Evolutionary conservation across 2,888 invertebrate genomes (phyloP), one percentile per base, ranked within the genome.

Genomic region (Agonopterix alstromeriana): DNA sequence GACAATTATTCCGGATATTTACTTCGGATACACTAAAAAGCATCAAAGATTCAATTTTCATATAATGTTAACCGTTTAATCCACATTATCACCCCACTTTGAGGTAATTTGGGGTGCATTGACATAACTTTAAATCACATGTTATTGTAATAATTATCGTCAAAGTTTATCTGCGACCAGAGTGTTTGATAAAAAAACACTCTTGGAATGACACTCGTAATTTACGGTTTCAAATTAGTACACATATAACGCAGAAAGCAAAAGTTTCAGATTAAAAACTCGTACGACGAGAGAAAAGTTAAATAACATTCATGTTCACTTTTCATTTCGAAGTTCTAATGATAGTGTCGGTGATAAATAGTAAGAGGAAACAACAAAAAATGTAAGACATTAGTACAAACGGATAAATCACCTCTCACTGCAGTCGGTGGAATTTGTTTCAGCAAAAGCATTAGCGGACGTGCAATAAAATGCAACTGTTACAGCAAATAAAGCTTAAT

Each of bases 251-350:
- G 70, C 73, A 67, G 77, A 81, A 81, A 80, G 78, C 71, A 73
- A 77, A 63, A 73, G 73, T 63, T 62, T 50, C 49, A 60, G 60
- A 61, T 61, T 62, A 64, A 73, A 73, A 64, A 61, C 54, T 60
- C 65, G 61, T 63, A 63, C 45, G 62, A 55, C 59, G 59, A 61
- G 60, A 54, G 48, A 51, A 43, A 55, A 52, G 61, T 64, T 62
- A 63, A 64, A 67, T 65, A 69, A 68, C 64, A 27, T 27, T 27
- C 27, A 60, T 72, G 68, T 68, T 73, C 72, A 75, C 73, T 77
- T 78, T 80, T 77, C 70, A 63, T 77, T 78, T 75, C 70, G 62
- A 64, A 61, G 63, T 56, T 67, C 60, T 74, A 73, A 73, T 76
- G 69, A 74, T 74, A 70, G 58, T 64, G 68, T 68, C 66, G 57